Evolutionary conservation across 2,113 vertebrate genomes (phyloP).

Genomic region (Echinops telfairi): DNA sequence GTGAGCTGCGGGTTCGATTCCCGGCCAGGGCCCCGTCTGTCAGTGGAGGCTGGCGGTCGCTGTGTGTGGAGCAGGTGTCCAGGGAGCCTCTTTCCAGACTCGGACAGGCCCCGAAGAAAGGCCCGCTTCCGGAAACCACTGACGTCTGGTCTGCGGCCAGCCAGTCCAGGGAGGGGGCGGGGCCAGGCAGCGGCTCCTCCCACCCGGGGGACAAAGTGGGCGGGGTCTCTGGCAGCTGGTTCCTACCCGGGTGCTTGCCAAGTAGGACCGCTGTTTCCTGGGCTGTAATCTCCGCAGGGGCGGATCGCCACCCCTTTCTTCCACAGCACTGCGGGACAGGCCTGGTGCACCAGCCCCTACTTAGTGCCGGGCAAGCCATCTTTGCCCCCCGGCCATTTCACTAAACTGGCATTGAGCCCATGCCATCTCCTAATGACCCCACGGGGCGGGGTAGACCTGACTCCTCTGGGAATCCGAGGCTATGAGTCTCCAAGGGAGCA

Average conservation of each 20-base stretch:
- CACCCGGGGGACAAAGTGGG: too few relatives aligned
- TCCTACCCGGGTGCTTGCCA: not conserved
- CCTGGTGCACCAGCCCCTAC: not conserved
- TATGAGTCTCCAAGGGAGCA: too few relatives aligned
- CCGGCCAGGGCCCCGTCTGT: not conserved
- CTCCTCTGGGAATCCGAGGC: too few relatives aligned
- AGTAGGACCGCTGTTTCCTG: not conserved
- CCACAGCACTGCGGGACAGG: not conserved
- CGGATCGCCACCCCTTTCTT: not conserved
- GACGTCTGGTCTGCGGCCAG: not conserved
- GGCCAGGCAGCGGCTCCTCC: not conserved
- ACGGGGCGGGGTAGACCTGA: too few relatives aligned
- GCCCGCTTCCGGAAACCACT: not conserved
- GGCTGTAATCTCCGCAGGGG: not conserved
- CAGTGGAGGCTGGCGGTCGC: not conserved
- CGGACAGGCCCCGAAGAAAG: not conserved
- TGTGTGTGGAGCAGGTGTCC: not conserved
- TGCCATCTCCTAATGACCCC: too few relatives aligned
- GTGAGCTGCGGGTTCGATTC: not conserved
- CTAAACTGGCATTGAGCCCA: not conserved
- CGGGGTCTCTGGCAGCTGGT: too few relatives aligned
- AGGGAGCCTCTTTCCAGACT: not conserved
- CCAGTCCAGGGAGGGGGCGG: not conserved
- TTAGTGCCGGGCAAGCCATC: not conserved
- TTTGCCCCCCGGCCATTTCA: not conserved